These are phyloP conservation scores for Melospiza georgiana DNA, from an alignment of 2,113 vertebrate genomes.

Conservation along the genomic window DNA sequence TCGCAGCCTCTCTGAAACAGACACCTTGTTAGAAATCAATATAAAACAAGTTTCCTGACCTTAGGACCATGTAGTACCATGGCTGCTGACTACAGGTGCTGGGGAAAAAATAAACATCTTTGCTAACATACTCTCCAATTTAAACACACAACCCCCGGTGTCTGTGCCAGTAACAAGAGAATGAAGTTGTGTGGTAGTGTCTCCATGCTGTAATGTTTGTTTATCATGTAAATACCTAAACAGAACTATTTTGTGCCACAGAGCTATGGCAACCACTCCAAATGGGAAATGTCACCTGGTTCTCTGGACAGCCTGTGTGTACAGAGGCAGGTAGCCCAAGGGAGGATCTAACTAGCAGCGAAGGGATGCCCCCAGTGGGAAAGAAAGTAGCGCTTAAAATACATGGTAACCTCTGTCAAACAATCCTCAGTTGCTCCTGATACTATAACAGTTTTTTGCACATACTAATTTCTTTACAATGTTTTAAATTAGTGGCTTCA, in stretches of 20 bases:
- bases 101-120: neutral
- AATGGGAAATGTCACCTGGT: fast-evolving
- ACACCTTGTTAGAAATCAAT: neutral
- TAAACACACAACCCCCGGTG: neutral
- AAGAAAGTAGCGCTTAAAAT: neutral
- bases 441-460: neutral
- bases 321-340: neutral
- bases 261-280: fast-evolving
- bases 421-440: neutral
- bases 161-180: neutral
- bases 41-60: neutral
- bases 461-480: neutral
- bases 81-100: neutral
- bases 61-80: fast-evolving
- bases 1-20: neutral
- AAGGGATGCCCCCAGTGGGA: neutral
- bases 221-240: neutral
- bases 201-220: neutral
- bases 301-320: fast-evolving
- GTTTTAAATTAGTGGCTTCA: neutral
- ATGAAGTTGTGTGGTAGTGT: neutral
- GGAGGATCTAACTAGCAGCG: neutral
- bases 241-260: fast-evolving
- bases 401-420: neutral
- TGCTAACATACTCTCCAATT: neutral